phyloP scores from a whole-genome alignment of 2,113 vertebrate species.

The Myrmecophaga tridactyla region DNA sequence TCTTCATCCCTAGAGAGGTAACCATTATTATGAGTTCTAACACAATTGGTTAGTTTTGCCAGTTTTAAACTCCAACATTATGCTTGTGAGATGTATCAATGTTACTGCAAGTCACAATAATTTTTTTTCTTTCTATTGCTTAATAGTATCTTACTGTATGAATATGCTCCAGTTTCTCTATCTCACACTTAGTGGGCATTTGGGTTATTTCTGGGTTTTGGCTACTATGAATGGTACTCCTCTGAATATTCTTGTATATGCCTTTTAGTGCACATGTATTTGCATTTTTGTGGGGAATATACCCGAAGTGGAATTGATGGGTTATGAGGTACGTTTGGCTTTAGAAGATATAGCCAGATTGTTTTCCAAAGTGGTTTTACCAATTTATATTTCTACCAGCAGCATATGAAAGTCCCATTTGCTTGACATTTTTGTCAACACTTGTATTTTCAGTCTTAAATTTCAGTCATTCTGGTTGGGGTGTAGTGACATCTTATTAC shows the following conservation, averaged over 20 bases:
- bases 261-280: neutral
- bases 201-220: too few species aligned
- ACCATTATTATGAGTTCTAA: neutral
- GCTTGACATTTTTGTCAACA: neutral
- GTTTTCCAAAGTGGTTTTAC: neutral
- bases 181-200: too few species aligned
- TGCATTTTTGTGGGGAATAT: neutral
- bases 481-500: neutral
- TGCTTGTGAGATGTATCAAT: neutral
- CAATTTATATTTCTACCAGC: too few species aligned
- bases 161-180: neutral
- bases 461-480: neutral
- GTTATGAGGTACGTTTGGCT: neutral
- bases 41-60: neutral
- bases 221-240: neutral
- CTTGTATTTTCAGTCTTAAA: neutral
- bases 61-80: neutral
- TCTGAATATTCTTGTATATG: accelerated
- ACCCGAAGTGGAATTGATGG: neutral
- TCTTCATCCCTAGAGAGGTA: neutral
- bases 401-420: neutral
- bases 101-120: accelerated
- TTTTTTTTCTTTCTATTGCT: neutral
- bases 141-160: too few species aligned
- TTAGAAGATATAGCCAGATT: neutral